Evolutionary conservation across 2,888 invertebrate species (phyloP).

Genomic region (Drosophila nigricruria): DNA sequence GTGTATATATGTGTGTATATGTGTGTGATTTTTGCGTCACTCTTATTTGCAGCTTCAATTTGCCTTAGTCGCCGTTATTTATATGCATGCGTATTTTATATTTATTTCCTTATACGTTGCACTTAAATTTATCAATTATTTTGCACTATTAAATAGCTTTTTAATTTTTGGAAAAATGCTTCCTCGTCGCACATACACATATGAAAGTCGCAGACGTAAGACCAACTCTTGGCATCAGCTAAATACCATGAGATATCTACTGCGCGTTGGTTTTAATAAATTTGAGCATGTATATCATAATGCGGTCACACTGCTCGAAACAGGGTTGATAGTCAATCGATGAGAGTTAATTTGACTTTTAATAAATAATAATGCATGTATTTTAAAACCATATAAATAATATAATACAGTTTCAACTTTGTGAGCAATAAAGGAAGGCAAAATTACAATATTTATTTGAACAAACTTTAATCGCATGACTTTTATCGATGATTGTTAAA

Average conservation of each 20-base stretch:
- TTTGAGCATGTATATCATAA: conserved; percentile 5
- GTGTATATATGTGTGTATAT: conserved; percentile 33
- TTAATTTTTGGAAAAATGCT: conserved; percentile 67
- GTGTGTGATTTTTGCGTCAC: conserved; percentile 58
- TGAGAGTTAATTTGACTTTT: not conserved
- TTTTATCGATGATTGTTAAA: conserved; percentile 1
- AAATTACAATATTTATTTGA: not conserved
- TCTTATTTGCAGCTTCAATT: conserved; percentile 36
- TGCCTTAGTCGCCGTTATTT: conserved; percentile 29
- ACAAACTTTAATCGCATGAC: not conserved
- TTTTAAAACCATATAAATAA: not conserved
- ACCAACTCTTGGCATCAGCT: conserved; percentile 26
- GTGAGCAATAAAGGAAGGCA: not conserved
- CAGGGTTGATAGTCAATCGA: not conserved
- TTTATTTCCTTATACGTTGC: conserved; percentile 51
- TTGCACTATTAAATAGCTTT: conserved; percentile 69
- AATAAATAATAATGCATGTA: not conserved
- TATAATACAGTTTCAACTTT: not conserved
- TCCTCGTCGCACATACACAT: conserved; percentile 67
- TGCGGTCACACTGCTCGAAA: conserved; percentile 17
- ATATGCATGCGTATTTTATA: conserved; percentile 39
- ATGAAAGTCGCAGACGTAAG: conserved; percentile 48
- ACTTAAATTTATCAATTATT: conserved; percentile 67
- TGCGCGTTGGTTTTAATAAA: not conserved
- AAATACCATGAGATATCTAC: conserved; percentile 28